Conservation (phyloP, 2,113 vertebrate genomes). For the Phrynosoma platyrhinos region DNA sequence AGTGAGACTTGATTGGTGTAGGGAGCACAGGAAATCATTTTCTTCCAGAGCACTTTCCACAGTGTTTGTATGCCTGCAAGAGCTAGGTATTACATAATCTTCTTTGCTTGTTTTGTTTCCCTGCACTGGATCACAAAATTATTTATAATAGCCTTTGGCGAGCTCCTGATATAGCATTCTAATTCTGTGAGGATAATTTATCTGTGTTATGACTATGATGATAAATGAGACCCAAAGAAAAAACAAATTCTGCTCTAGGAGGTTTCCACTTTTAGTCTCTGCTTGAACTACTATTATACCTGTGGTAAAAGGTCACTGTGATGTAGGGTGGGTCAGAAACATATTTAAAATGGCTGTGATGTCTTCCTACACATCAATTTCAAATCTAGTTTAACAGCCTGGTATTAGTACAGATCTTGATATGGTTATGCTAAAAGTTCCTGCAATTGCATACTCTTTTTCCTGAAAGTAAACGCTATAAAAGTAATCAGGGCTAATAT, state of each 20-base stretch:
- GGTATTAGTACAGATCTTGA: background rate
- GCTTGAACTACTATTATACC: constrained; percentile 26
- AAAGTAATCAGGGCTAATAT: background rate
- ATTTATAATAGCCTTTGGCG: constrained; percentile 30
- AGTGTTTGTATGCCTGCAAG: background rate
- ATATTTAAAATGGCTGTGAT: constrained; percentile 27
- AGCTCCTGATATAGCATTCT: constrained; percentile 12
- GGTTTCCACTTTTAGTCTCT: constrained; percentile 1
- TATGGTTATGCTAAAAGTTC: background rate
- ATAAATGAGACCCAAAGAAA: constrained; percentile 37
- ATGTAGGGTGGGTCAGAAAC: constrained; percentile 8
- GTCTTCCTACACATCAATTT: constrained; percentile 20
- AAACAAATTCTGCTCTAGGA: constrained; percentile 23
- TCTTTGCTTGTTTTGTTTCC: constrained; percentile 28
- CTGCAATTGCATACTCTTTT: background rate
- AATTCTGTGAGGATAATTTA: constrained; percentile 36
- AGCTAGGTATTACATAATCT: background rate
- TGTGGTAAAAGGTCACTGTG: constrained; percentile 44
- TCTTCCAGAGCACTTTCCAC: background rate
- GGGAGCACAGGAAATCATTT: too few relatives aligned
- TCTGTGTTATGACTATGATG: constrained; percentile 32
- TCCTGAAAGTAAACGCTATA: background rate
- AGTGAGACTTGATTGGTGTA: too few relatives aligned
- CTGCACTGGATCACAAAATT: background rate
- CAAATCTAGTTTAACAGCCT: constrained; percentile 12